Evolutionary conservation across 2,113 vertebrate genomes (phyloP).

Genomic region (Urocolius indicus): DNA sequence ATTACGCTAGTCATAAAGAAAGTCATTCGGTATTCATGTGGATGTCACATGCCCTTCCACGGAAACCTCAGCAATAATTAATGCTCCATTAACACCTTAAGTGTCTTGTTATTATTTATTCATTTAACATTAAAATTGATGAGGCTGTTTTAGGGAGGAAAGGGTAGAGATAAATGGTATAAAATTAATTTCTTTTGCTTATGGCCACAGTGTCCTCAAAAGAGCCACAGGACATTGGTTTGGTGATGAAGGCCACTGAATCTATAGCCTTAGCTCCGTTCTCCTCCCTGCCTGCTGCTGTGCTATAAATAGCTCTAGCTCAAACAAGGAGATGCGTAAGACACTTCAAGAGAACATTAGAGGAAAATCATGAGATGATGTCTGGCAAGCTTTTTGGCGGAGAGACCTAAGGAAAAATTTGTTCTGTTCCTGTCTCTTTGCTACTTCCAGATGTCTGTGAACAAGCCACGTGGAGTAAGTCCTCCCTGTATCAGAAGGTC

Average conservation of each 20-base stretch:
- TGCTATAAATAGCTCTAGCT: constrained; percentile 30
- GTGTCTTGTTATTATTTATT: constrained; percentile 66
- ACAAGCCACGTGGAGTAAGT: neutral
- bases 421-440: neutral
- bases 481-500: neutral
- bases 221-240: neutral
- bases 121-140: constrained; percentile 52
- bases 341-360: neutral
- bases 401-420: neutral
- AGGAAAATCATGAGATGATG: constrained; percentile 2
- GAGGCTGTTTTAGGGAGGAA: constrained; percentile 10
- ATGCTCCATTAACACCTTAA: constrained; percentile 70
- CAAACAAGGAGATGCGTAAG: neutral
- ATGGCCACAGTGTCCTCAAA: neutral
- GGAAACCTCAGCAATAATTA: constrained; percentile 66
- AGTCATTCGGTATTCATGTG: constrained; percentile 6
- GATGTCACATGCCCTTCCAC: constrained; percentile 5
- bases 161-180: neutral
- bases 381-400: neutral
- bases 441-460: neutral
- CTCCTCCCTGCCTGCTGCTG: neutral
- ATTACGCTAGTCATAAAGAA: constrained; percentile 51
- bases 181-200: neutral
- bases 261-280: neutral
- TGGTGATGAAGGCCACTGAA: neutral